Percentiles rank a stretch among this genome's conserved stretches.
Conservation (phyloP, 2,888 invertebrate species). For the Ophion costatus region DNA sequence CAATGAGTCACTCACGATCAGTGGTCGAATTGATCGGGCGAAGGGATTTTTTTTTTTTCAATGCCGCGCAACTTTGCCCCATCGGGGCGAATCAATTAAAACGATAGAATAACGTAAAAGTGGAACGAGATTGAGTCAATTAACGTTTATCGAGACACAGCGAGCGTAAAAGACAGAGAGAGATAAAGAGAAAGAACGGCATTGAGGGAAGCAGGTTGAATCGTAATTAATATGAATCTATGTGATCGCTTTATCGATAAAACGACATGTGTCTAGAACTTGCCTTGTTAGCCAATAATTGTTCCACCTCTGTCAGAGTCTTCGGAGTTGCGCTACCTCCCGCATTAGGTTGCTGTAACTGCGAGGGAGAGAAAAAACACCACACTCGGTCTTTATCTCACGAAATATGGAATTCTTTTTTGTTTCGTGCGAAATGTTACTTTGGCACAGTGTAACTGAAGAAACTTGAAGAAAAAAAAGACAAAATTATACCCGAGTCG, state of each 20-base stretch:
- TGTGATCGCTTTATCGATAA: conserved; percentile 41
- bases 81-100: conserved; percentile 48
- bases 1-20: conserved; percentile 57
- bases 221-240: conserved; percentile 38
- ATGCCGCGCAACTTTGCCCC: conserved; percentile 7
- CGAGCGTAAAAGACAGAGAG: conserved; percentile 3
- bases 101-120: conserved; percentile 11
- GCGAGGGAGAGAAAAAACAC: conserved; percentile 49
- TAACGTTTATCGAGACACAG: conserved; percentile 35
- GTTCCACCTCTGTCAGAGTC: conserved; percentile 80
- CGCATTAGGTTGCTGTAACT: conserved; percentile 75
- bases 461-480: not conserved
- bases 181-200: not conserved
- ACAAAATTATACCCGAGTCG: too few species aligned
- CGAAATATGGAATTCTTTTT: not conserved
- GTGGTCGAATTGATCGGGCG: conserved; percentile 14
- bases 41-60: conserved; percentile 41
- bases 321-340: conserved; percentile 74
- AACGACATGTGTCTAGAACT: conserved; percentile 54
- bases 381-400: not conserved
- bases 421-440: not conserved
- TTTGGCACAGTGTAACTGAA: not conserved
- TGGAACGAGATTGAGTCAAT: conserved; percentile 49
- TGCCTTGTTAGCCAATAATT: conserved; percentile 80
- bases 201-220: conserved; percentile 44